These are phyloP conservation scores for Leucophenga montana DNA, from an alignment of 2,888 invertebrate species.

Conservation along the genomic window DNA sequence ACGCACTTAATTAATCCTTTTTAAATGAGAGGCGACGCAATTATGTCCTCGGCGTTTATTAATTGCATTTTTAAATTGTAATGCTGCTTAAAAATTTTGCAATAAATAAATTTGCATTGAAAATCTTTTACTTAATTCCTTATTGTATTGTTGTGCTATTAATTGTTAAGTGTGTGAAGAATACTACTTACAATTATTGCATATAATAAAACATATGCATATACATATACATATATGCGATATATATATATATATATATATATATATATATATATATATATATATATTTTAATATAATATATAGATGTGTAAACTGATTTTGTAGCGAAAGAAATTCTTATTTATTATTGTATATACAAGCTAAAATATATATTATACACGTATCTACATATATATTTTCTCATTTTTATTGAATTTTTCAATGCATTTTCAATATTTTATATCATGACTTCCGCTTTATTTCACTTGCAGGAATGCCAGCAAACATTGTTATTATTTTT, in stretches of 20 bases:
- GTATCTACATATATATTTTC: neutral
- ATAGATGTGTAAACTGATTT: too few species aligned
- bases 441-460: slow-evolving; percentile 19
- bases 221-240: too few species aligned
- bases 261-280: too few species aligned
- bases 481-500: slow-evolving; percentile 45
- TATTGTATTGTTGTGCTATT: too few species aligned
- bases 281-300: too few species aligned
- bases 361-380: neutral
- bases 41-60: slow-evolving; percentile 31
- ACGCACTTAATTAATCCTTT: slow-evolving; percentile 30
- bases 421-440: slow-evolving; percentile 9
- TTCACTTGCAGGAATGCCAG: slow-evolving; percentile 31
- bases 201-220: too few species aligned
- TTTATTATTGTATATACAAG: too few species aligned
- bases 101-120: neutral
- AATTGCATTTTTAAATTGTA: slow-evolving; percentile 58
- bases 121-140: too few species aligned
- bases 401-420: neutral
- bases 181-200: too few species aligned
- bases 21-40: slow-evolving; percentile 18
- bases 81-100: neutral
- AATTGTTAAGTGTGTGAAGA: neutral
- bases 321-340: too few species aligned
- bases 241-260: too few species aligned